Percentiles rank a stretch among this genome's conserved stretches.
phyloP scores from a whole-genome alignment of 2,797 vertebrate genomes.

The Aratinga solstitialis region DNA sequence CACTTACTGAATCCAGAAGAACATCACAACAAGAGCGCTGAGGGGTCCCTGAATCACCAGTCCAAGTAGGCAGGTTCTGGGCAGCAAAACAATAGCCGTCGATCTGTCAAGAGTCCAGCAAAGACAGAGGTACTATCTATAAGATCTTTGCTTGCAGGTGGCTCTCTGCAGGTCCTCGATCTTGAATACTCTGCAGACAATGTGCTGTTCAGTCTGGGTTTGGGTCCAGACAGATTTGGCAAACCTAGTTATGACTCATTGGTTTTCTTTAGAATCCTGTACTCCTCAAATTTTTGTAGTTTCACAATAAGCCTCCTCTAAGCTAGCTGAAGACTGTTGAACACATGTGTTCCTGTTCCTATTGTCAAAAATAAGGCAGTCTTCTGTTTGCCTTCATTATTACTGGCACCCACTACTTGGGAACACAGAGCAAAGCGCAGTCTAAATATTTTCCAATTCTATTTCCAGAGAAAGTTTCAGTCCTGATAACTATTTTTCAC shows the following conservation, averaged over 20 bases:
- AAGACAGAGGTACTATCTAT: neutral
- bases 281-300: constrained; percentile 14
- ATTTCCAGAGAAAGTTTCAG: constrained; percentile 26
- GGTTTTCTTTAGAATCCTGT: constrained; percentile 33
- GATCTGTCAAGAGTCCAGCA: neutral
- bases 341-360: constrained; percentile 40
- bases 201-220: neutral
- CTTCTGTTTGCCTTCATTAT: constrained; percentile 39
- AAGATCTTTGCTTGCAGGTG: neutral
- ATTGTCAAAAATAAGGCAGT: constrained; percentile 46
- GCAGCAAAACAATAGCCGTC: neutral
- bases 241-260: constrained; percentile 26
- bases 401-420: constrained; percentile 1
- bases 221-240: constrained; percentile 34
- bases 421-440: neutral
- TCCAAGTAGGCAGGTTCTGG: neutral
- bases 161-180: neutral
- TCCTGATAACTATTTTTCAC: neutral
- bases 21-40: neutral
- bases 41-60: neutral
- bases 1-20: neutral
- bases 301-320: constrained; percentile 35
- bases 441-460: constrained; percentile 49
- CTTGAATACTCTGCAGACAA: neutral
- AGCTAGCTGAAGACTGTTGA: constrained; percentile 38